phyloP scores from a whole-genome alignment of 2,797 vertebrate species.

The Acanthopagrus latus region DNA sequence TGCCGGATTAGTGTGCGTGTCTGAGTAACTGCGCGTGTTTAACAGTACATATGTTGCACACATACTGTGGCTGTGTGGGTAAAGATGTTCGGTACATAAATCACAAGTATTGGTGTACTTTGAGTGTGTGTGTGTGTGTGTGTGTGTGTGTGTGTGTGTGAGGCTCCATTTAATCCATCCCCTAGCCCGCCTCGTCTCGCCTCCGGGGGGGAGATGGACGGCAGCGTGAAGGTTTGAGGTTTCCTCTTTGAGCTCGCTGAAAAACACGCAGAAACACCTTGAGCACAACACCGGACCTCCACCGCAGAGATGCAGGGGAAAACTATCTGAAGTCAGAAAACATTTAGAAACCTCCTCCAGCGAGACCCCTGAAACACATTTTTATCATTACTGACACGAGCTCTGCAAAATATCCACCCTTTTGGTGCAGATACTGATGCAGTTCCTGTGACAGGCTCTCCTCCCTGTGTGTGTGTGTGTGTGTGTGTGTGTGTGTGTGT shows the following conservation, averaged over 20 bases:
- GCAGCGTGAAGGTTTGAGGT: slow-evolving; percentile 19
- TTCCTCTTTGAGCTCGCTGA: slow-evolving; percentile 15
- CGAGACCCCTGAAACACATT: slow-evolving; percentile 33
- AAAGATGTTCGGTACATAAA: slow-evolving; percentile 3
- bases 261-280: slow-evolving; percentile 25
- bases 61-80: neutral
- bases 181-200: neutral
- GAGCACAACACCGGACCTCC: slow-evolving; percentile 20
- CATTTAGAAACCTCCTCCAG: slow-evolving; percentile 40
- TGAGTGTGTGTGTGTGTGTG: too few relatives aligned
- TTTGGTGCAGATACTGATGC: slow-evolving; percentile 32
- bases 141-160: neutral
- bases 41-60: neutral
- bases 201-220: slow-evolving; percentile 14
- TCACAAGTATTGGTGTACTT: neutral
- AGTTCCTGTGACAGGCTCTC: slow-evolving; percentile 36
- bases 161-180: slow-evolving; percentile 21
- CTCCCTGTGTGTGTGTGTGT: slow-evolving; percentile 14
- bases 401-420: slow-evolving; percentile 55
- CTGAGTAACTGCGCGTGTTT: neutral
- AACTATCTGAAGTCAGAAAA: slow-evolving; percentile 53
- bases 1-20: slow-evolving; percentile 8
- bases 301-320: slow-evolving; percentile 5
- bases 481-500: slow-evolving; percentile 8
- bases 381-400: slow-evolving; percentile 50